Base-by-base conservation (phyloP, 2,113 vertebrate genomes). In the Thalassoma bifasciatum region DNA sequence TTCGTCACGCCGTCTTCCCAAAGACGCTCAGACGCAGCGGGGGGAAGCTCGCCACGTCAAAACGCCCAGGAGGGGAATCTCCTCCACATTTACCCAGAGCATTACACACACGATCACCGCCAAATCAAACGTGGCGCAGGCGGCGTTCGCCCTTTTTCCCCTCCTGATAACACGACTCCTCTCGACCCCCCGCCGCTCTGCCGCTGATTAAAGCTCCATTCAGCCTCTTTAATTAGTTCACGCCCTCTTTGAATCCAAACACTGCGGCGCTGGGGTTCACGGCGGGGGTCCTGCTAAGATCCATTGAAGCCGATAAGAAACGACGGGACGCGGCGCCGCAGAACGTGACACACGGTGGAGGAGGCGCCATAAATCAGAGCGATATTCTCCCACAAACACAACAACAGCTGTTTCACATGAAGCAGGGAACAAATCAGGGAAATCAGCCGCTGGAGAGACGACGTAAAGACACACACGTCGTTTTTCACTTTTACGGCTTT, bases 81-180 rank as follows among this genome's bases (percentile, higher is more conserved):
- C 77, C 54, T 11, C 21, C 61, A 70, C 53, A 65, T 79, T 82
- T 69, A 60, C 34, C 54, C 72, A 70, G 66, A 66, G 62, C 53
- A 84, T 82, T 80, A 77, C 56, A 72, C 65, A 51, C 60, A 77
- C 79, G 77, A 87, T 78, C 76, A 69, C 46, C 65, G 72, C 75
- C 30, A 63, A 72, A 62, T 84, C 63, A 66, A 74, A 79, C 70
- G 17, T 36, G 24, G 51, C 53, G 16, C 49, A 37, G 56, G 38
- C 38, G 1, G 51, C 50, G 3, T 1, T 38, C 14, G 6, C 34
- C 61, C 53, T 47, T 37, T 53, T 24, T 42, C 49, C 66, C 51
- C 37, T 50, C 53, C 22, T 60, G 49, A 38, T 40, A 62, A 64
- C 26, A 8, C 50, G 61, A 40, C 65, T 62, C 8, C 46, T 21